Evolutionary conservation across 2,113 vertebrate species (phyloP).

Genomic region (Alaudala cheleensis): DNA sequence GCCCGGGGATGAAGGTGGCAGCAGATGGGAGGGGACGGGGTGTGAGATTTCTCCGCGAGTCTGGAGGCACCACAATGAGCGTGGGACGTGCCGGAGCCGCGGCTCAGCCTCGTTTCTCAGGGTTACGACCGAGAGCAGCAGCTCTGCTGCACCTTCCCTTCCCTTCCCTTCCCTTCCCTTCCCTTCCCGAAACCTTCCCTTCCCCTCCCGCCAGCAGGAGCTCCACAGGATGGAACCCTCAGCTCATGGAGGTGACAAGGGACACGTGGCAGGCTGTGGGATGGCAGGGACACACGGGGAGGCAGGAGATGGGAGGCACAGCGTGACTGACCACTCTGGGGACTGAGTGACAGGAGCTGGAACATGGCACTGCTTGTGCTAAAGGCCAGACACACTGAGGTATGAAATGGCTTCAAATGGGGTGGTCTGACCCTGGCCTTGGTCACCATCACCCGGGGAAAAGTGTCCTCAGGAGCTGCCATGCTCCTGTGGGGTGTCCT

Average conservation of each 20-base stretch:
- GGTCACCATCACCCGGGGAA: not conserved
- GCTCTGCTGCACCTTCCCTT: not conserved
- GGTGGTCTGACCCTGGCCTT: not conserved
- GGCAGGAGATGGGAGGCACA: not conserved
- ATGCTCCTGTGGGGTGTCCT: not conserved
- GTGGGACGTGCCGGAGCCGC: not conserved
- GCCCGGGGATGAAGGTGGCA: rapidly evolving
- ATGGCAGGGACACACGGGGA: not conserved
- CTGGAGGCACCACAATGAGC: not conserved
- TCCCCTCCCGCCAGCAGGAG: not conserved
- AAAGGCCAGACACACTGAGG: not conserved
- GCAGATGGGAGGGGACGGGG: not conserved
- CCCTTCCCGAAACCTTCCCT: too few species aligned
- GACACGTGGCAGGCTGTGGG: rapidly evolving
- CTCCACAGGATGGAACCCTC: rapidly evolving
- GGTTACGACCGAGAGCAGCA: not conserved
- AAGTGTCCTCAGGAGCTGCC: not conserved
- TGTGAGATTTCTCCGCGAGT: not conserved
- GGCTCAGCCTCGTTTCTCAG: not conserved
- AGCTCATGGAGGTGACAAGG: rapidly evolving
- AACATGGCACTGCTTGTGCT: rapidly evolving
- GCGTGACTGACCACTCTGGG: not conserved
- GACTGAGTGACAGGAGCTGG: not conserved
- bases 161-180: too few species aligned
- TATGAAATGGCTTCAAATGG: not conserved